Percentiles rank a stretch among this genome's conserved stretches.
phyloP scores from a whole-genome alignment of 2,113 vertebrate genomes.

The Puntigrus tetrazona region DNA sequence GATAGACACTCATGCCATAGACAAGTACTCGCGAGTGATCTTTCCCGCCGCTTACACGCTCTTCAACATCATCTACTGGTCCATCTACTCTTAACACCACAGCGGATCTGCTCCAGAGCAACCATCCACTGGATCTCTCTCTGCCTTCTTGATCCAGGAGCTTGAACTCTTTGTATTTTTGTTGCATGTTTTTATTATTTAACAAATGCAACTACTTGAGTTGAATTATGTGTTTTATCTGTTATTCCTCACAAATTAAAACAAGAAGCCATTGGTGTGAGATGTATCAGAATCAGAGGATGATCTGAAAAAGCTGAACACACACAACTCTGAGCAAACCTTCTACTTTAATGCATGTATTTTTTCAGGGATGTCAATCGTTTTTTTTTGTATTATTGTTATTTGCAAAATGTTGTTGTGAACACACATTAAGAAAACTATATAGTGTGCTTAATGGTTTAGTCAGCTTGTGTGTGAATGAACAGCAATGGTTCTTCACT shows the following conservation, averaged over 20 bases:
- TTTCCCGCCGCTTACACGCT: constrained; percentile 94
- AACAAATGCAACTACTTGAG: neutral
- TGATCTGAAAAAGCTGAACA: neutral
- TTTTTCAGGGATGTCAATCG: neutral
- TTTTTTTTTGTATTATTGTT: neutral
- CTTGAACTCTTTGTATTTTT: neutral
- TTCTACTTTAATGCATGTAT: neutral
- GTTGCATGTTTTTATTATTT: neutral
- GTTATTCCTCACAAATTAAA: neutral
- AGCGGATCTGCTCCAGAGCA: neutral
- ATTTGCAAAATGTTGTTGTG: neutral
- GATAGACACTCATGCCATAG: constrained; percentile 96
- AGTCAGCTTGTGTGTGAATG: neutral
- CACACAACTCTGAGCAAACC: neutral
- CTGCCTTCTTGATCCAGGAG: neutral
- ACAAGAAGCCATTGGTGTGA: neutral
- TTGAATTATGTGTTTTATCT: neutral
- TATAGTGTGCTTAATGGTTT: neutral
- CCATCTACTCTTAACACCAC: constrained; percentile 86
- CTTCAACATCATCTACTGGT: constrained; percentile 99
- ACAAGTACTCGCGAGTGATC: constrained; percentile 95
- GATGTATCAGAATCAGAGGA: neutral
- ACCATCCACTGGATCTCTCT: neutral
- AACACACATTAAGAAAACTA: neutral
- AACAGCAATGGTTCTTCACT: neutral